These are phyloP conservation scores for Harpegnathos saltator DNA, from an alignment of 1,140 invertebrate genomes.

Conservation along the genomic window DNA sequence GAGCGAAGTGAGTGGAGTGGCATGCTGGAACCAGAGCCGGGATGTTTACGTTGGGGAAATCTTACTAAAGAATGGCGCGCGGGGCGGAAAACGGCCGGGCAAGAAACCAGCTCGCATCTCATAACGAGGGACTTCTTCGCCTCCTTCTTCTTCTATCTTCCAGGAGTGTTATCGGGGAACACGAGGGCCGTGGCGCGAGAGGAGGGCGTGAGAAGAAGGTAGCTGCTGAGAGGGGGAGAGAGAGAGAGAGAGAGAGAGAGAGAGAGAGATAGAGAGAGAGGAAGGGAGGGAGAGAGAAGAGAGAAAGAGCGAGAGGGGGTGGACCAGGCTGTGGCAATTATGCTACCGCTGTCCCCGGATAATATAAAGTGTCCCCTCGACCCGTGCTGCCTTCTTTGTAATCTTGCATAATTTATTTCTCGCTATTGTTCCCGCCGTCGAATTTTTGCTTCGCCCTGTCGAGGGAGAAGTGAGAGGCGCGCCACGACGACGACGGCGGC, in stretches of 20 bases:
- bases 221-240: neutral
- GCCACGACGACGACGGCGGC: no score
- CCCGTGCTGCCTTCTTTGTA: constrained; percentile 70
- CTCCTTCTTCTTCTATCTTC: constrained; percentile 54
- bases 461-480: constrained; percentile 27
- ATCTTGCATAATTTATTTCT: constrained; percentile 77
- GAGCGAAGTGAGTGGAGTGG: constrained; percentile 70
- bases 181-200: constrained; percentile 20
- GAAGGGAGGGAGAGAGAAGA: neutral
- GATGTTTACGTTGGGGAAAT: constrained; percentile 78
- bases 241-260: neutral
- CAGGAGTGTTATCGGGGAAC: constrained; percentile 29
- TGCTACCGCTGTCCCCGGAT: constrained; percentile 74
- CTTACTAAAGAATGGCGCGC: constrained; percentile 73
- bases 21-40: constrained; percentile 63
- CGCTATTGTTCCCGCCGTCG: constrained; percentile 71
- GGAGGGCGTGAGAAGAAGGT: neutral
- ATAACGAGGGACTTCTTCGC: constrained; percentile 66
- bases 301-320: constrained; percentile 20
- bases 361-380: constrained; percentile 75
- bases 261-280: no score
- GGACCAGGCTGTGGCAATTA: constrained; percentile 68
- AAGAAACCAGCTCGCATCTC: constrained; percentile 74
- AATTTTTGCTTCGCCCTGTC: constrained; percentile 64
- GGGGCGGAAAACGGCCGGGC: constrained; percentile 57